A percentile compares a stretch with the other conserved stretches of the same genome.
These are phyloP conservation scores for Bombus superbus DNA, from an alignment of 1,140 invertebrate genomes.

Conservation along the genomic window DNA sequence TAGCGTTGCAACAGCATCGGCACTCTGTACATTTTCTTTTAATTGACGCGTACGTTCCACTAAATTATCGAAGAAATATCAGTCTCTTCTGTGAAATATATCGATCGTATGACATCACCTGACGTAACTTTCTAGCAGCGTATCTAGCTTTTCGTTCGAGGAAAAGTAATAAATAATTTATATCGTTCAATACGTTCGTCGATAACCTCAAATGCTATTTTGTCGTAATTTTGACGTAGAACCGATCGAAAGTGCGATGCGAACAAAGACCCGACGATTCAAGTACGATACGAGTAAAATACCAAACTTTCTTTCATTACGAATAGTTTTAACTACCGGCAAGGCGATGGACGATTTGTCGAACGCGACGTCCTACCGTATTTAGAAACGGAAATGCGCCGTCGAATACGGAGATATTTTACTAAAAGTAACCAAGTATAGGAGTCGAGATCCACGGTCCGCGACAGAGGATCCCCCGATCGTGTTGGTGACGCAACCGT, in stretches of 20 bases:
- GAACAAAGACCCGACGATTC: not conserved
- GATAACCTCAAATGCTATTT: not conserved
- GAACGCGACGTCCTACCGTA: no score
- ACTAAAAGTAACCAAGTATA: not conserved
- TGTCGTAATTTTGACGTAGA: not conserved
- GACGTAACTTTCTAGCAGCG: not conserved
- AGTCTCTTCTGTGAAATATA: not conserved
- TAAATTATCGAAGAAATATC: not conserved
- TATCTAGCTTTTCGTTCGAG: not conserved
- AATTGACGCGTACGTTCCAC: not conserved
- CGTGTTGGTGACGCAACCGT: constrained; percentile 31
- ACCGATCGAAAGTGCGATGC: not conserved
- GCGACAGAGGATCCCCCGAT: not conserved
- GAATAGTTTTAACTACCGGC: not conserved
- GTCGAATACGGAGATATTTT: not conserved
- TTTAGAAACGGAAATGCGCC: not conserved
- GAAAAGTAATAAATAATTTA: not conserved
- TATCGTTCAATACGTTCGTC: not conserved
- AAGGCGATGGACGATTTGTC: no score
- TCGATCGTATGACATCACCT: not conserved
- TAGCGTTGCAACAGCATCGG: not conserved
- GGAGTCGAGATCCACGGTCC: not conserved
- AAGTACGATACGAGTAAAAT: not conserved
- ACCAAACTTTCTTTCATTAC: fast-evolving
- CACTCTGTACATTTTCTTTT: not conserved